Evolutionary conservation across 2,888 invertebrate genomes (phyloP).

Genomic region (Acrobasis repandana): DNA sequence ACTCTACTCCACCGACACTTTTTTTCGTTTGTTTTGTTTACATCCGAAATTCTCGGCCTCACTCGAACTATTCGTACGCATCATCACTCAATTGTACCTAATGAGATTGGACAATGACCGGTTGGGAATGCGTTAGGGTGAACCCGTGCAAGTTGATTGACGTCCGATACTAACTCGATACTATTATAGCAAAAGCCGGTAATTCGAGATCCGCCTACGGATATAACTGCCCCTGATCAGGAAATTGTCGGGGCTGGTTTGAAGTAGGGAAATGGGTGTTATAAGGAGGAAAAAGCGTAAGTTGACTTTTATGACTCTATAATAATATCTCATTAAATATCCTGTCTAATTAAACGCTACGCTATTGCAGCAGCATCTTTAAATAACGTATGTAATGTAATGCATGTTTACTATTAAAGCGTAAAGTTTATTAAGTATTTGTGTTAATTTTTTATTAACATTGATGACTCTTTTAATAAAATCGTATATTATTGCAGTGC

Average conservation of each 20-base stretch:
- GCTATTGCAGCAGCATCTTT: background rate
- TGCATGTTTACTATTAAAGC: background rate
- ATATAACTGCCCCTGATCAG: conserved; percentile 48
- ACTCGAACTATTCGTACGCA: conserved; percentile 22
- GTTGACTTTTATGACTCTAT: conserved; percentile 52
- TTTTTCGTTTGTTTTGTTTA: conserved; percentile 57
- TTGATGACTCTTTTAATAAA: background rate
- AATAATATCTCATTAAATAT: background rate
- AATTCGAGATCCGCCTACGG: conserved; percentile 47
- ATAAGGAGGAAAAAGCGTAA: conserved; percentile 79
- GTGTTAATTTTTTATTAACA: no score
- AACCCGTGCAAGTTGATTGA: conserved; percentile 60
- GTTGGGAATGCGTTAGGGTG: conserved; percentile 66
- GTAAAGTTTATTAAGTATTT: background rate
- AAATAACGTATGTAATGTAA: background rate
- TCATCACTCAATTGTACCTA: conserved; percentile 31
- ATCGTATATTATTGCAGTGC: background rate
- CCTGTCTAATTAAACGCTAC: background rate
- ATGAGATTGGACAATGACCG: conserved; percentile 65
- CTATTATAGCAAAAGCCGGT: conserved; percentile 49
- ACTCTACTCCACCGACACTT: conserved; percentile 39
- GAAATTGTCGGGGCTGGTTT: conserved; percentile 55
- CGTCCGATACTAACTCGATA: conserved; percentile 55
- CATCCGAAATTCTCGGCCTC: conserved; percentile 23
- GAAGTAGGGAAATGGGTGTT: conserved; percentile 70